These are phyloP conservation scores for Lasioglossum malachurum DNA, from an alignment of 2,888 invertebrate species.

Conservation along the genomic window DNA sequence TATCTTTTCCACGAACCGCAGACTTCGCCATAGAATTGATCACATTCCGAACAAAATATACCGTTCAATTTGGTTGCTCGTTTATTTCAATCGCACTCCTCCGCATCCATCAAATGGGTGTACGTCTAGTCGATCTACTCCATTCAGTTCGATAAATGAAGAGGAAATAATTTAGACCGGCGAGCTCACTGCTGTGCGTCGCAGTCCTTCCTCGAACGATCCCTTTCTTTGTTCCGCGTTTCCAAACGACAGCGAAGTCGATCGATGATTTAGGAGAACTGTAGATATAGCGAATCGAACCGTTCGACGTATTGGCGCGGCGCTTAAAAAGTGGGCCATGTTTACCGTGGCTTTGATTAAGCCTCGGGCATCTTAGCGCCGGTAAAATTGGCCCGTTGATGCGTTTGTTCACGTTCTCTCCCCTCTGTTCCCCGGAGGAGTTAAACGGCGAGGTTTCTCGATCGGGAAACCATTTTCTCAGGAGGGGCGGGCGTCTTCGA, in stretches of 20 bases:
- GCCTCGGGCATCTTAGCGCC: constrained; percentile 62
- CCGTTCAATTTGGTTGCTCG: not conserved
- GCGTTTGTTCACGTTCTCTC: constrained; percentile 21
- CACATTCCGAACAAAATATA: not conserved
- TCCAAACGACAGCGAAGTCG: not conserved
- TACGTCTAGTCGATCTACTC: not conserved
- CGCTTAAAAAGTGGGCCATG: constrained; percentile 69
- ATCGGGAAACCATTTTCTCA: not conserved
- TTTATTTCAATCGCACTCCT: not conserved
- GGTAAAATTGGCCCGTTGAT: constrained; percentile 54
- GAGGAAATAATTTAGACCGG: not conserved
- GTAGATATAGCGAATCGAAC: not conserved
- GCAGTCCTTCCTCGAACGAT: not conserved
- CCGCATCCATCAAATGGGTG: not conserved
- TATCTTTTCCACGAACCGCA: not conserved
- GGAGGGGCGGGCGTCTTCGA: not conserved
- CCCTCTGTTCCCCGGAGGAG: not conserved
- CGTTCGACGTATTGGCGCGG: not conserved
- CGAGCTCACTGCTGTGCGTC: not conserved
- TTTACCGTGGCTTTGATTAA: constrained; percentile 75
- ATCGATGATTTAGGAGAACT: not conserved
- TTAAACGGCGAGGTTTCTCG: constrained; percentile 34
- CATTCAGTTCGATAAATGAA: not conserved
- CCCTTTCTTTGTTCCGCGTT: not conserved
- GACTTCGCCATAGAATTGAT: not conserved